A percentile compares a stretch with the other conserved stretches of the same genome.
Evolutionary conservation across 2,113 vertebrate genomes (phyloP).

Genomic region (Progne subis): DNA sequence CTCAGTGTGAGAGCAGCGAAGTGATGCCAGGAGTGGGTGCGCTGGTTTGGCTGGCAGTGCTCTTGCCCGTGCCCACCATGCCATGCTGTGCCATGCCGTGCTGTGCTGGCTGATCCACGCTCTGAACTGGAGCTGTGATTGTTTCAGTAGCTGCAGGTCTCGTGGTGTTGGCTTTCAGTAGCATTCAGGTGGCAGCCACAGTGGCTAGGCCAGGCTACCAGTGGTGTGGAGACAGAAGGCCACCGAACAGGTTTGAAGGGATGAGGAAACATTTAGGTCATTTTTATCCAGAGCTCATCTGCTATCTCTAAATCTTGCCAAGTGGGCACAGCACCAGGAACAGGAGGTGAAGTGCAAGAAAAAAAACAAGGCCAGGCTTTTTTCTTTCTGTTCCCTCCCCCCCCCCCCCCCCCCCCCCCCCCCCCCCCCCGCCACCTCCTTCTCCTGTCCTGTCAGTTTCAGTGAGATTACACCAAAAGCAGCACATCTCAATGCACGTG

Average conservation of each 20-base stretch:
- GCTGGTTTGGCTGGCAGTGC: background rate
- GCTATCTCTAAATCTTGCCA: constrained; percentile 59
- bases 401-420: accelerated
- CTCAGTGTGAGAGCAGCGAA: background rate
- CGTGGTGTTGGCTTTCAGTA: background rate
- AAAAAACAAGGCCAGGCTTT: constrained; percentile 10
- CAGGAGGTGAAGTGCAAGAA: constrained; percentile 43
- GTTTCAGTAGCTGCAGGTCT: background rate
- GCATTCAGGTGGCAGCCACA: background rate
- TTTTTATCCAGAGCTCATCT: constrained; percentile 58
- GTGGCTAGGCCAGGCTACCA: background rate
- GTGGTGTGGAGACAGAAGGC: constrained; percentile 26
- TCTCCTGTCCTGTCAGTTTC: background rate
- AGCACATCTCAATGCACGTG: background rate
- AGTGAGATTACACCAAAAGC: background rate
- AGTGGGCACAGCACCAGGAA: constrained; percentile 49
- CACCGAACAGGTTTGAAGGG: constrained; percentile 49
- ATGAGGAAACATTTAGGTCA: constrained; percentile 68
- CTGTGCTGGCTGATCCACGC: accelerated
- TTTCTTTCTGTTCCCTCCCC: background rate
- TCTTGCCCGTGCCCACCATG: background rate
- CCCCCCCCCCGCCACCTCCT: background rate
- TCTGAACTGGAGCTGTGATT: background rate
- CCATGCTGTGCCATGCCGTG: accelerated
- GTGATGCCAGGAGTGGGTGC: accelerated